These are phyloP conservation scores for Telmatochromis sp. DNA, from an alignment of 2,113 vertebrate species.

Conservation along the genomic window DNA sequence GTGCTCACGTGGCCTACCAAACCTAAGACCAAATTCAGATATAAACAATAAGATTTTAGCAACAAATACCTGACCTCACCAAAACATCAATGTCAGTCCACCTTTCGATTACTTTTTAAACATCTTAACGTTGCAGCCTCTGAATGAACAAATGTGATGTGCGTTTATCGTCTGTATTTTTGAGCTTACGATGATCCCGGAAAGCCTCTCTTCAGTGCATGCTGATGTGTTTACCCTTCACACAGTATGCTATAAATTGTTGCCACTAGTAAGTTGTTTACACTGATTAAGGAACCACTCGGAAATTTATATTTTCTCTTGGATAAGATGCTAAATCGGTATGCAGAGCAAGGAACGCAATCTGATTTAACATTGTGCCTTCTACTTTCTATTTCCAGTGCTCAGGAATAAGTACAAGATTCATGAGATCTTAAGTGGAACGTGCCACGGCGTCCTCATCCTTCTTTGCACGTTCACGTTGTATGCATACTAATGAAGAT, in stretches of 20 bases:
- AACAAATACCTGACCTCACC: neutral
- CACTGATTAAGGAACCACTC: neutral
- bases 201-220: neutral
- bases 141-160: neutral
- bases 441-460: neutral
- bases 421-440: constrained; percentile 36
- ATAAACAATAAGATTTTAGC: neutral
- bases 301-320: neutral
- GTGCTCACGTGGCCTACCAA: too few relatives aligned
- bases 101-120: neutral
- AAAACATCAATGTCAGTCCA: neutral
- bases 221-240: neutral
- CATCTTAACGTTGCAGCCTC: fast-evolving
- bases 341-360: neutral
- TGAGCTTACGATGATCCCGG: neutral
- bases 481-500: constrained; percentile 53
- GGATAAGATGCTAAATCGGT: constrained; percentile 17
- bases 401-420: neutral
- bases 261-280: neutral
- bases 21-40: neutral
- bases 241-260: neutral
- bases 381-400: neutral
- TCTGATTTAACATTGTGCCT: neutral
- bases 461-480: constrained; percentile 9
- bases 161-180: neutral